A percentile compares a stretch with the other conserved stretches of the same genome.
phyloP scores from a whole-genome alignment of 2,797 vertebrate genomes.

The Halcyon smyrnensis region DNA sequence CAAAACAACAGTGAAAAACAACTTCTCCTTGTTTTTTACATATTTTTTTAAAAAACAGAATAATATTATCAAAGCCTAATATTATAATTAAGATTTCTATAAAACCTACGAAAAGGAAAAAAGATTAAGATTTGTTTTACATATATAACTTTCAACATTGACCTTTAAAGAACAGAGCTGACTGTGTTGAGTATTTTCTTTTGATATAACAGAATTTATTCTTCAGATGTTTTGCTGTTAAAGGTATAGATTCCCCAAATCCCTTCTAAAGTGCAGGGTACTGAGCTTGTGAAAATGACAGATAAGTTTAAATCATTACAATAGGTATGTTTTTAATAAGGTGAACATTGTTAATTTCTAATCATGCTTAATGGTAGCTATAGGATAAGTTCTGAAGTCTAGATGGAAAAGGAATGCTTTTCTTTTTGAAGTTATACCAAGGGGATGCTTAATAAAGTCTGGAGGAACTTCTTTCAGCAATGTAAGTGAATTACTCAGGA shows the following conservation, averaged over 20 bases:
- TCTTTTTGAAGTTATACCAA: neutral
- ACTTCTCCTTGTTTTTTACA: neutral
- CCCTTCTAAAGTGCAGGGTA: neutral
- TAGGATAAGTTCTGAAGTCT: neutral
- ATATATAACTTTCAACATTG: neutral
- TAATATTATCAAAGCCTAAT: neutral
- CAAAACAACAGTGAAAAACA: neutral
- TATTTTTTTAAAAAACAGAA: neutral
- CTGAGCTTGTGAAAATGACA: neutral
- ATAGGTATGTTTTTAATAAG: neutral
- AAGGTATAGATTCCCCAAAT: neutral
- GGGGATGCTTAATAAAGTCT: neutral
- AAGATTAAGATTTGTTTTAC: neutral
- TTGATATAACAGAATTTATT: neutral
- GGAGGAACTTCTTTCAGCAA: neutral
- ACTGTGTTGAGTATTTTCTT: neutral
- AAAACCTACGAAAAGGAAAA: neutral
- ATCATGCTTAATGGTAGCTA: neutral
- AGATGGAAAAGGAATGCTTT: neutral
- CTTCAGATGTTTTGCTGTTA: neutral
- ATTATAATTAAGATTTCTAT: neutral
- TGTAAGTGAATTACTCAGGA: neutral
- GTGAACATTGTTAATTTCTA: neutral
- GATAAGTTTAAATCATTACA: neutral
- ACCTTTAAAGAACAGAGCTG: neutral